A percentile compares a stretch with the other conserved stretches of the same genome.
Evolutionary conservation across 2,113 vertebrate genomes (phyloP).

Genomic region (Catharus fuscescens): DNA sequence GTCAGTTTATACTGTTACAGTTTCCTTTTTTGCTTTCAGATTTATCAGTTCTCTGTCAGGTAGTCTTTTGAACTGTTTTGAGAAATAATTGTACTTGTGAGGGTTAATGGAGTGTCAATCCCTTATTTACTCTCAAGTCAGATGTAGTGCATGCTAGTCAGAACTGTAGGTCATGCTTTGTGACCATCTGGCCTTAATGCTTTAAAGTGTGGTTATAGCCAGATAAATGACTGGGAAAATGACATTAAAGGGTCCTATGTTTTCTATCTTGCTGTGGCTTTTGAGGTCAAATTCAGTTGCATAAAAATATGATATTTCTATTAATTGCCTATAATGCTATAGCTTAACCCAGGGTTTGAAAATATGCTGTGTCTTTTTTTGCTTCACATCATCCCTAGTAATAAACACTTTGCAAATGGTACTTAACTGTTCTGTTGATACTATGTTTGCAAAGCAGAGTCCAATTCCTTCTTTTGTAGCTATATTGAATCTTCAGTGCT

Average conservation of each 20-base stretch:
- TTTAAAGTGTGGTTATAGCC: conserved; percentile 68
- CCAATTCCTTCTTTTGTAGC: neutral
- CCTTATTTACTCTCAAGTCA: conserved; percentile 63
- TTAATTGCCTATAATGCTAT: conserved; percentile 54
- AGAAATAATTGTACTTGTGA: conserved; percentile 72
- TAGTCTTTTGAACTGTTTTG: conserved; percentile 64
- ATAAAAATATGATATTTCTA: conserved; percentile 52
- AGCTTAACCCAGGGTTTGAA: conserved; percentile 40
- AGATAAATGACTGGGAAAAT: conserved; percentile 62
- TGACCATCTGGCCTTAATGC: conserved; percentile 46
- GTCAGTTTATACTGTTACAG: conserved; percentile 1
- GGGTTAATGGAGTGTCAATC: conserved; percentile 71
- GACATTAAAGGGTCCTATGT: conserved; percentile 35
- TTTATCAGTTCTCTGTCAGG: conserved; percentile 21
- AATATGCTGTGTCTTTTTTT: neutral
- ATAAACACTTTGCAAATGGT: neutral
- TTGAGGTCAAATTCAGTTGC: conserved; percentile 46
- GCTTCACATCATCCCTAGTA: neutral
- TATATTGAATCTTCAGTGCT: neutral
- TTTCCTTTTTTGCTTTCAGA: neutral
- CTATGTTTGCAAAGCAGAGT: neutral
- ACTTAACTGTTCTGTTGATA: conserved; percentile 3
- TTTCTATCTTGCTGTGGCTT: conserved; percentile 44
- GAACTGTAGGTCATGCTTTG: conserved; percentile 53
- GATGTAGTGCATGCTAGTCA: conserved; percentile 45